Evolutionary conservation across 2,113 vertebrate genomes (phyloP), one percentile per base, ranked within the genome.

Genomic region (Nansenia antarctica): DNA sequence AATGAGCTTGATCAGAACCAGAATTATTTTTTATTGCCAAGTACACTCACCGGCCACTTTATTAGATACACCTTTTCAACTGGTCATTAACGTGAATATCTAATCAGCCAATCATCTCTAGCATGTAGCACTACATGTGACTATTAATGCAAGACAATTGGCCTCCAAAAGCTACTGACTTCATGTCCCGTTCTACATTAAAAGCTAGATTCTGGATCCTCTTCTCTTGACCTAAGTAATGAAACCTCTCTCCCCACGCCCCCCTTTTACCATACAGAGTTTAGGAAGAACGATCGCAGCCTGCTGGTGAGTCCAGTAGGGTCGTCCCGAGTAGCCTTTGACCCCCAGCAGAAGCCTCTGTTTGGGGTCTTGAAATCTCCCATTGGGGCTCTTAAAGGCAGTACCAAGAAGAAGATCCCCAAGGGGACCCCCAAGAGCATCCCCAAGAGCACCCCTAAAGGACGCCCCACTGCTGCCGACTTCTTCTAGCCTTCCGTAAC

Each of bases 251-350:
- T 47, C 35, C 20, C 20, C 30, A 2, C 2, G 39, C 27, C 31
- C 3, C 3, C 67, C 24, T 7, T n/a, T 35, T 77, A 47, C 31
- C 3, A 73, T 58, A 76, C 92, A 99, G 97, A 99, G 70, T 99
- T 99, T 72, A 95, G 79, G 84, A 97, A 96, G 86, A 94, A 87
- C 0, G 97, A 99, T 80, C 93, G 92, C 80, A 99, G 96, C 70
- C 90, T 96, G 63, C 81, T 96, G 57, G 89, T 98, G 64, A 98
- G 95, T 76, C 96, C 96, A 1, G 91, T 89, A 0, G 95, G 96
- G 15, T 87, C 89, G 0, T 94, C 94, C 6, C 91, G 94, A 3
- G 93, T 99, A 64, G 92, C 96, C 58, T 98, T 99, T 83, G 95
- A 99, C 88, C 96, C 97, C 1, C 67, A 91, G 35, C 95, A 96